Evolutionary conservation across 2,888 invertebrate genomes (phyloP).

Genomic region (Agrochola lychnidis): DNA sequence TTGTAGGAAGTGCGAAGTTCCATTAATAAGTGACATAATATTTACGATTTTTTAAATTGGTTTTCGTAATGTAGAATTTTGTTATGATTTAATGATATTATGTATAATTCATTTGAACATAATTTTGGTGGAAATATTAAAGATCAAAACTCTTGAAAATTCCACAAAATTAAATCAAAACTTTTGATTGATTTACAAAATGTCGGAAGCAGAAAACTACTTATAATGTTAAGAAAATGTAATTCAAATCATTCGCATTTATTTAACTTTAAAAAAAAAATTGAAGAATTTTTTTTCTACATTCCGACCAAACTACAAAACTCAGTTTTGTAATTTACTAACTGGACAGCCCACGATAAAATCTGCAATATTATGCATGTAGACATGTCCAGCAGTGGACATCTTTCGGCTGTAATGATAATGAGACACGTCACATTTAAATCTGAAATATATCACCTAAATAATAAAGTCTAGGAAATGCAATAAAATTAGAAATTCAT

Average conservation of each 20-base stretch:
- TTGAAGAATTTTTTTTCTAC: neutral
- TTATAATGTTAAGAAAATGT: neutral
- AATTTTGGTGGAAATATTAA: neutral
- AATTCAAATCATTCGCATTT: neutral
- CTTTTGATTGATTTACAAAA: neutral
- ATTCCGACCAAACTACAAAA: neutral
- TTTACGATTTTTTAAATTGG: conserved; percentile 29
- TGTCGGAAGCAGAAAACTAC: neutral
- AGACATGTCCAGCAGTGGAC: neutral
- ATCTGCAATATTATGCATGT: neutral
- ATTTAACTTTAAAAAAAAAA: neutral
- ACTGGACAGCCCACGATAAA: neutral
- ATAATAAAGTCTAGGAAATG: neutral
- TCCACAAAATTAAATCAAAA: neutral
- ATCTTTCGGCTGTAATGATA: too few species aligned
- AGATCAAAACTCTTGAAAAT: neutral
- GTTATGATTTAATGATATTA: conserved; percentile 15
- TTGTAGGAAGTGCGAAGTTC: conserved; percentile 10
- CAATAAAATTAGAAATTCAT: conserved; percentile 2
- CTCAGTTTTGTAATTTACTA: neutral
- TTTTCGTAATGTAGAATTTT: conserved; percentile 19
- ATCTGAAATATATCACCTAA: conserved; percentile 10
- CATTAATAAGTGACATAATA: conserved; percentile 11
- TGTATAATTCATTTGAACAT: neutral
- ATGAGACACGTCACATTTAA: neutral